Evolutionary conservation across 2,888 invertebrate species (phyloP).

Genomic region (Lamellibrachia satsuma): DNA sequence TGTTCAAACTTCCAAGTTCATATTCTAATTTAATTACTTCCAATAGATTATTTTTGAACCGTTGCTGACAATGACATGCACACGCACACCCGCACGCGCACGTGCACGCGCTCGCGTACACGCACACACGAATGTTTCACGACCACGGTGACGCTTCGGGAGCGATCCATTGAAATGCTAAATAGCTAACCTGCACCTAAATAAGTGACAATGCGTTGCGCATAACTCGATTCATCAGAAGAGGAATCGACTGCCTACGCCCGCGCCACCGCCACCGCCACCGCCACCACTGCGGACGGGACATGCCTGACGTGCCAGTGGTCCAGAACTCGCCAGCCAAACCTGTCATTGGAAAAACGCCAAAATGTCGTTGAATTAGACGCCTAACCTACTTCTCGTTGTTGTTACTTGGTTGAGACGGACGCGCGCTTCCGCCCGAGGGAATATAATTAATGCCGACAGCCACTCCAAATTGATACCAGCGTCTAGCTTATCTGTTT

Average conservation of each 20-base stretch:
- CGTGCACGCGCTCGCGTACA: not conserved
- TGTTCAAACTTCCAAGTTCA: too few relatives aligned
- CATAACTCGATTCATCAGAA: not conserved
- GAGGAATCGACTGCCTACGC: not conserved
- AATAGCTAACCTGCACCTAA: not conserved
- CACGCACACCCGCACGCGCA: too few relatives aligned
- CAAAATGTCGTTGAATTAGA: not conserved
- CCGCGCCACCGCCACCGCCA: not conserved
- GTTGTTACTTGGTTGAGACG: not conserved
- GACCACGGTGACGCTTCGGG: not conserved
- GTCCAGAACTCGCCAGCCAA: not conserved
- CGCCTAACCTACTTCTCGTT: not conserved
- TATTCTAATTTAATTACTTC: too few relatives aligned
- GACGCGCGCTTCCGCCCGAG: not conserved
- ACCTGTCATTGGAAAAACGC: not conserved
- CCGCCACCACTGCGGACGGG: not conserved
- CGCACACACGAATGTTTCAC: not conserved
- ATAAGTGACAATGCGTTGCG: not conserved
- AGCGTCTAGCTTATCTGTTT: not conserved
- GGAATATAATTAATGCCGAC: not conserved
- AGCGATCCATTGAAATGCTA: not conserved
- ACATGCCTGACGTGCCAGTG: not conserved
- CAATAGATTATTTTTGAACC: too few relatives aligned
- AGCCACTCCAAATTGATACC: not conserved
- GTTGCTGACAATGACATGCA: too few relatives aligned